Evolutionary conservation across 1,140 invertebrate genomes (phyloP).

Genomic region (Potamilus streckersoni): DNA sequence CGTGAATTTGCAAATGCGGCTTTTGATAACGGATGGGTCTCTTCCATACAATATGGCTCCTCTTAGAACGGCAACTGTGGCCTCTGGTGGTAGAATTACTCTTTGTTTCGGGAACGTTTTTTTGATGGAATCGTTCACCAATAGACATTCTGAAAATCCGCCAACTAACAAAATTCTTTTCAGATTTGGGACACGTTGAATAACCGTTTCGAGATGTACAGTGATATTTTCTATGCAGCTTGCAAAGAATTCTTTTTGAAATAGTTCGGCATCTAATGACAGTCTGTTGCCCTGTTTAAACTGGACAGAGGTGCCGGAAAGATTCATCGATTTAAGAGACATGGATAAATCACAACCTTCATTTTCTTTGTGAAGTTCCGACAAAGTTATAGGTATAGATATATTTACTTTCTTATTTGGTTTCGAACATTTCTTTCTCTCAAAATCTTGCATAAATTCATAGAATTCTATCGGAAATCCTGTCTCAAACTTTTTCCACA

Average conservation of each 20-base stretch:
- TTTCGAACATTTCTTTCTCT: slow-evolving; percentile 23
- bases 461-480: slow-evolving; percentile 9
- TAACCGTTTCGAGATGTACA: neutral
- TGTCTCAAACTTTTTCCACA: neutral
- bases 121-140: slow-evolving; percentile 8
- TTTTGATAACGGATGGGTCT: slow-evolving; percentile 9
- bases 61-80: slow-evolving; percentile 9
- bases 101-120: slow-evolving; percentile 5
- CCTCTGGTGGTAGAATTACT: slow-evolving; percentile 13
- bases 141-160: slow-evolving; percentile 24
- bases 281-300: slow-evolving; percentile 8
- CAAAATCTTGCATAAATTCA: slow-evolving; percentile 7
- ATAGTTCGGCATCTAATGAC: neutral
- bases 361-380: slow-evolving; percentile 4
- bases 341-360: slow-evolving; percentile 1
- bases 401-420: slow-evolving; percentile 1
- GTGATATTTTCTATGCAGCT: slow-evolving; percentile 4
- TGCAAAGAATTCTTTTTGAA: slow-evolving; percentile 10
- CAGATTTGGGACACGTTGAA: neutral
- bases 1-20: slow-evolving; percentile 6
- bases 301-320: neutral
- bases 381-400: neutral
- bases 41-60: slow-evolving; percentile 23
- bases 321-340: neutral
- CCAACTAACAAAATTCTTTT: slow-evolving; percentile 23